Evolutionary conservation across 2,113 vertebrate genomes (phyloP).

Genomic region (Microtus montanus): DNA sequence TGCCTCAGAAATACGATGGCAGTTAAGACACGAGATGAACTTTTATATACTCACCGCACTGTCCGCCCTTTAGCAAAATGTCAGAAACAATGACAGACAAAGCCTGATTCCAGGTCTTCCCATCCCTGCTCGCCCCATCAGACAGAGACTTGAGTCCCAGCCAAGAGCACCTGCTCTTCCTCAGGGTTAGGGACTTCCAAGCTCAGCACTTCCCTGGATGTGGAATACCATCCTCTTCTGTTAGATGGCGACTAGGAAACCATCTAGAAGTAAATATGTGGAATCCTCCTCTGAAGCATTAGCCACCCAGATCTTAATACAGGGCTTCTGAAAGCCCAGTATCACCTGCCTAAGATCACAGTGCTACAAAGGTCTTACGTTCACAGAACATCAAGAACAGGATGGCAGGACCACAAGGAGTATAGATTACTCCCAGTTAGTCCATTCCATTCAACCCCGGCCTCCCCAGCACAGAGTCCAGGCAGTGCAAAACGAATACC

Average conservation of each 20-base stretch:
- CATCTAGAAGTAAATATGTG: background rate
- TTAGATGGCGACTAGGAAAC: rapidly evolving
- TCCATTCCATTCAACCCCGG: background rate
- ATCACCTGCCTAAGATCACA: too few relatives aligned
- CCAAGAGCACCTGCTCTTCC: background rate
- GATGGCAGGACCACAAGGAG: background rate
- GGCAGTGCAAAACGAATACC: rapidly evolving
- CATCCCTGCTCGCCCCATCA: background rate
- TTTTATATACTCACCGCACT: background rate
- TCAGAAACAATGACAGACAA: background rate
- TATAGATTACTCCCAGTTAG: background rate
- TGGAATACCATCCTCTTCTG: background rate
- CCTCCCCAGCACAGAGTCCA: background rate
- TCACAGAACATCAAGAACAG: background rate
- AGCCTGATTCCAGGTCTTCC: background rate
- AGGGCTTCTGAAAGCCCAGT: background rate
- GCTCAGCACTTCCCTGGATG: background rate
- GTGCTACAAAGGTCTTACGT: too few relatives aligned
- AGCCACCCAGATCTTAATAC: background rate
- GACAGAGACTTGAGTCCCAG: background rate
- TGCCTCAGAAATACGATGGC: background rate
- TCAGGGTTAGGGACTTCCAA: too few relatives aligned
- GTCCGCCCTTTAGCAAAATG: background rate
- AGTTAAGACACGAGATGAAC: background rate
- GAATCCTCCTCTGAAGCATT: background rate